These are phyloP conservation scores for Galeopsomyia nigrocyanea DNA, from an alignment of 2,888 invertebrate species.

Conservation along the genomic window DNA sequence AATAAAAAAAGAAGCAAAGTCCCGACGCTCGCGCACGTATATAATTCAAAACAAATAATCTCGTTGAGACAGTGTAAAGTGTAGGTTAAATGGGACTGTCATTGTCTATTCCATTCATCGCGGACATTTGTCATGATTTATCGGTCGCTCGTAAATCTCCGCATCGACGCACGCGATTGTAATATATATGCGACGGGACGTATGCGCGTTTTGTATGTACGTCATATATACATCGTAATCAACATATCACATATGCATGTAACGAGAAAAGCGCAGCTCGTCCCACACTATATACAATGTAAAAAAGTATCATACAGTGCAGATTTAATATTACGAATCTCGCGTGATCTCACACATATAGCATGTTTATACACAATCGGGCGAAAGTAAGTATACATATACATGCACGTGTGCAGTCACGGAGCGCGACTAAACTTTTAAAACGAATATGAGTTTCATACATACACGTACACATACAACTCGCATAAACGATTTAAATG, in stretches of 20 bases:
- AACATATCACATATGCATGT: constrained; percentile 35
- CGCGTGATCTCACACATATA: constrained; percentile 53
- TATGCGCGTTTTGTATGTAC: constrained; percentile 48
- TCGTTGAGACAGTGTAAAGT: background rate
- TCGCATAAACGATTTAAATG: background rate
- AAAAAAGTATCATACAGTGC: no score
- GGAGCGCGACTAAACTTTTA: background rate
- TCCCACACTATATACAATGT: no score
- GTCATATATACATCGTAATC: no score
- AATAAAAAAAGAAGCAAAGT: no score
- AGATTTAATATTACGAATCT: constrained; percentile 1
- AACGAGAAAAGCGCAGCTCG: background rate
- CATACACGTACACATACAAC: background rate
- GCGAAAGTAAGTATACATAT: background rate
- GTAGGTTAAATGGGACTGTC: constrained; percentile 2
- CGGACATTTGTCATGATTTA: constrained; percentile 22
- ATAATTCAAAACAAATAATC: constrained; percentile 5
- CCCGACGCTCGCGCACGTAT: no score
- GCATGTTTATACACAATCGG: constrained; percentile 65
- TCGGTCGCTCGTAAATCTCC: constrained; percentile 30
- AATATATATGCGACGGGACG: constrained; percentile 43
- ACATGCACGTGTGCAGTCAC: background rate
- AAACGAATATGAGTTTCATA: constrained; percentile 22
- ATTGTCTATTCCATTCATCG: constrained; percentile 17
- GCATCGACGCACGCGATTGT: constrained; percentile 27